Conservation (phyloP, 2,113 vertebrate genomes). For the Rhegmatorhina hoffmannsi region DNA sequence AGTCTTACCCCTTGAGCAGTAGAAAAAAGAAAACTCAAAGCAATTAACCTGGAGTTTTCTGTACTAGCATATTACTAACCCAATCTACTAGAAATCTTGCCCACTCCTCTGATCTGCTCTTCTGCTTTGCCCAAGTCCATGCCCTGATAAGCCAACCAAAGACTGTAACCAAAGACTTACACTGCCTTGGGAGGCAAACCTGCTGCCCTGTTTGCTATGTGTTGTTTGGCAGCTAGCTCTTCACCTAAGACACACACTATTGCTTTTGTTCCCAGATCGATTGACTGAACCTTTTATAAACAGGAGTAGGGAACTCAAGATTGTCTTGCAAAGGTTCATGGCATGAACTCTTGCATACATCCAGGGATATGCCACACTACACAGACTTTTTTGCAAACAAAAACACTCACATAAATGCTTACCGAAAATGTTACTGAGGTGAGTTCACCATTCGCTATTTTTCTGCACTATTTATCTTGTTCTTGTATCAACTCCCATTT, state of each 20-base stretch:
- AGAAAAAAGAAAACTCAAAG: neutral
- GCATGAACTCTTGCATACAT: slow-evolving; percentile 19
- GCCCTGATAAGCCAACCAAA: neutral
- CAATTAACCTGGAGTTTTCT: neutral
- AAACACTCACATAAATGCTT: slow-evolving; percentile 46
- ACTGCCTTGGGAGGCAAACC: neutral
- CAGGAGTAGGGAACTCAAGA: slow-evolving; percentile 33
- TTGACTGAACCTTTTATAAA: slow-evolving; percentile 66
- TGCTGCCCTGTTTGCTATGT: slow-evolving; percentile 20
- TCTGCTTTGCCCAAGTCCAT: neutral
- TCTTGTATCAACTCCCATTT: slow-evolving; percentile 38
- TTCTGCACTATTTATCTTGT: slow-evolving; percentile 34
- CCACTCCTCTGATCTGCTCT: neutral
- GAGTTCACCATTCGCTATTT: slow-evolving; percentile 42
- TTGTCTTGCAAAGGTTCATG: slow-evolving; percentile 52
- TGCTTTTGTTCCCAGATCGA: slow-evolving; percentile 47
- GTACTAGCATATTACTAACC: neutral
- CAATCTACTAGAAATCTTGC: neutral
- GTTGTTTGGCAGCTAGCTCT: slow-evolving; percentile 41
- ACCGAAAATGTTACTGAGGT: slow-evolving; percentile 38
- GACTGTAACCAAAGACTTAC: neutral
- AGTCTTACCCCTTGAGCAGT: neutral
- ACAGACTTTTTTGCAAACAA: slow-evolving; percentile 38
- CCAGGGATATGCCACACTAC: neutral
- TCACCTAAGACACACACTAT: slow-evolving; percentile 48